A percentile compares a stretch with the other conserved stretches of the same genome.
phyloP scores from a whole-genome alignment of 2,888 invertebrate species.

The Liopterus haemorrhoidalis region DNA sequence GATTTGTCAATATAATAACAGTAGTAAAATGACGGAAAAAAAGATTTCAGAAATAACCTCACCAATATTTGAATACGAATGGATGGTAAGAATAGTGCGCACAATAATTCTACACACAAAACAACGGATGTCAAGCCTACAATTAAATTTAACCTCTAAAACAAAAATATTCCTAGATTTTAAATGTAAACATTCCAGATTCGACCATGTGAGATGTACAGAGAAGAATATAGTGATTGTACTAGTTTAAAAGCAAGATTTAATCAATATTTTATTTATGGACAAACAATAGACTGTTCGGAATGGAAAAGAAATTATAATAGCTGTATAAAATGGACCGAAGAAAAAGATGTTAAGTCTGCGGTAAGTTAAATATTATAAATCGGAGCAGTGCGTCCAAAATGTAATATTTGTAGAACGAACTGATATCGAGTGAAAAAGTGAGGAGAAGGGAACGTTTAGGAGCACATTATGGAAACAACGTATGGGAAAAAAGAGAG shows the following conservation, averaged over 20 bases:
- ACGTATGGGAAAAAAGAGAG: constrained; percentile 71
- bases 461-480: constrained; percentile 62
- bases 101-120: constrained; percentile 3
- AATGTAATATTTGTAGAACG: constrained; percentile 47
- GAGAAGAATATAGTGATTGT: constrained; percentile 78
- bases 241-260: constrained; percentile 67
- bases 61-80: constrained; percentile 13
- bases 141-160: constrained; percentile 3
- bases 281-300: constrained; percentile 65
- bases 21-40: no score
- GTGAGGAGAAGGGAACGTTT: constrained; percentile 58
- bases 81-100: constrained; percentile 11
- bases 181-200: constrained; percentile 52
- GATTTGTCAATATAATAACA: no score
- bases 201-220: constrained; percentile 70
- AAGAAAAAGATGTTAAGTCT: constrained; percentile 56
- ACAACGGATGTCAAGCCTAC: background rate
- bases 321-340: constrained; percentile 66
- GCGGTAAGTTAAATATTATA: constrained; percentile 51
- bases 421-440: constrained; percentile 67
- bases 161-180: constrained; percentile 9
- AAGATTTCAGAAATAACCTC: constrained; percentile 8
- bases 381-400: background rate
- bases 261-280: constrained; percentile 80
- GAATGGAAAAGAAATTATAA: constrained; percentile 74